Evolutionary conservation across 2,797 vertebrate genomes (phyloP), one percentile per base, ranked within the genome.

Genomic region (Anabas testudineus): DNA sequence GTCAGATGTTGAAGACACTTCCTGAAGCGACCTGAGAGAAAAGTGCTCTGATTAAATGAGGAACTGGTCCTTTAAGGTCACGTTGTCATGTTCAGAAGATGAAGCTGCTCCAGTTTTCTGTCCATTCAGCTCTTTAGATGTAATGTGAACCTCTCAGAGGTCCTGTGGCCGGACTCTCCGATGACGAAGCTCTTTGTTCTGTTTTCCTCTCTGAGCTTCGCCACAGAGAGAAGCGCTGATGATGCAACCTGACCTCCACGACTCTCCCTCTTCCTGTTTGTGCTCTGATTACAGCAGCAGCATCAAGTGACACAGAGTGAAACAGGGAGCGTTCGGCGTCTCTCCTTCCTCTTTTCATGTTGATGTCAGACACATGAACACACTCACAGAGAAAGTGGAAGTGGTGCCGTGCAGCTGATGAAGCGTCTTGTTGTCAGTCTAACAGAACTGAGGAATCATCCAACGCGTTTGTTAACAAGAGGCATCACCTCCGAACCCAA

Each of bases 191-290:
- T 26, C 26, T 30, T 30, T 60, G 70, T 67, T 48, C 63, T 55
- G 26, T 19, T 36, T 36, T 36, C 12, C 36, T 56, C 48, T 60
- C 34, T 28, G 71, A 79, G 54, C 60, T 62, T 59, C 49, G 7
- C 30, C 53, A n/a, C 47, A 48, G 41, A 1, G 10, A 36, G 13
- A 16, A 22, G 28, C 37, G 21, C 52, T 46, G 64, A 54, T 78
- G 78, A 81, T 81, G 74, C 65, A 76, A 81, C 43, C 67, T 72
- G 71, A 69, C 74, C 77, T 61, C 61, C 10, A 12, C 48, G 52
- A 53, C 69, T 49, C 74, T 10, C 16, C 22, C 9, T 36, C 64
- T 60, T 64, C 76, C 71, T 57, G 61, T 58, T 46, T 30, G 46
- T 8, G 21, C 30, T 65, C 68, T 10, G 47, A 41, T 30, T 58